These are phyloP conservation scores for Aramus guarauna DNA, from an alignment of 2,113 vertebrate genomes.

Conservation along the genomic window DNA sequence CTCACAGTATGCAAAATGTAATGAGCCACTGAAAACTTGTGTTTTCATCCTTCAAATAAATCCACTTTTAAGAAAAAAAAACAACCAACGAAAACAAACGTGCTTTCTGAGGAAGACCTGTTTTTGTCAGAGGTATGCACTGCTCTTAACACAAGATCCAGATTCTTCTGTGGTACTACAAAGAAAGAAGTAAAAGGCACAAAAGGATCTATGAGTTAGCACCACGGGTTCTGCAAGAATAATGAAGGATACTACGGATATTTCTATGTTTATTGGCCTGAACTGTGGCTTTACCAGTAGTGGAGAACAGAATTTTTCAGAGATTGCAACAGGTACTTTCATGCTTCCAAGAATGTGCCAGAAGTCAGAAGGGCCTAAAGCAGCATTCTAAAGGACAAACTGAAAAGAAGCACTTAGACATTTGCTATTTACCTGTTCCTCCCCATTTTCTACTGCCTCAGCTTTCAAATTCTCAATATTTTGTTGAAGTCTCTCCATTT, in stretches of 20 bases:
- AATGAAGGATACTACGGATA: not conserved
- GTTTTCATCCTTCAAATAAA: not conserved
- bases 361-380: not conserved
- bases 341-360: not conserved
- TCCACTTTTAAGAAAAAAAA: not conserved
- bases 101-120: not conserved
- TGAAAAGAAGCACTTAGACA: not conserved
- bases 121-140: not conserved
- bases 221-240: not conserved
- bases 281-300: not conserved
- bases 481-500: slow-evolving; percentile 90
- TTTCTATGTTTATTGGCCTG: not conserved
- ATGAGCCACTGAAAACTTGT: not conserved
- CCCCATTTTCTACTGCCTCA: slow-evolving; percentile 72
- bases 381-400: not conserved
- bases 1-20: not conserved
- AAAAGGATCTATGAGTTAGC: not conserved
- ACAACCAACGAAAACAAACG: not conserved
- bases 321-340: not conserved
- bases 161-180: not conserved
- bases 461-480: slow-evolving; percentile 85
- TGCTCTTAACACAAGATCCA: not conserved
- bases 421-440: slow-evolving; percentile 81
- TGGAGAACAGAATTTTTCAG: not conserved
- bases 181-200: not conserved